Base-by-base conservation (phyloP, 2,888 invertebrate species). In the Eueremaeus valkanovi region DNA sequence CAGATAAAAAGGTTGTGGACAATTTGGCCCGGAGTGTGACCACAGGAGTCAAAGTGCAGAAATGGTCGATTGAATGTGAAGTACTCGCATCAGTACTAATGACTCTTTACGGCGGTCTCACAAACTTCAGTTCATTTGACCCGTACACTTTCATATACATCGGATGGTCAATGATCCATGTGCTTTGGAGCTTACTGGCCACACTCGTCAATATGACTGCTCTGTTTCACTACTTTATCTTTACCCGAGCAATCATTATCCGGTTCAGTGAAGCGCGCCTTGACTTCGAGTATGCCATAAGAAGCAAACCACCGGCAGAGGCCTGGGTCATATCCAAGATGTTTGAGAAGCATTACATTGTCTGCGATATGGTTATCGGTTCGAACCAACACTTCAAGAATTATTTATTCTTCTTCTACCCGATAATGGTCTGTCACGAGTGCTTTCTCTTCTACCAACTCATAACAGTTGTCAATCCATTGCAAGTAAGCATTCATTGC, bases 291-390 rank as follows among this genome's bases (percentile, higher is more conserved):
- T 51, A 33, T 36, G 58, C 55, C 13, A 49, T 75, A 2, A 31
- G 55, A 29, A 63, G 29, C 40, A 72, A 72, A 29, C 31, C 40
- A 36, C 24, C 58, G 24, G 16, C 29, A 0, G 40, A 55, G n/a
- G 1, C 68, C 13, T 24, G 21, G 42, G 24, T 68, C 0, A 5
- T 75, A 9, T 55, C 55, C 0, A 55, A 36, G 29, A n/a, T 75
- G 18, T 55, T 75, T 16, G 29, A 16, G 18, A 75, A 75, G 40
- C 75, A 75, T 31, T 75, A 72, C 33, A 40, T 55, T 5, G 24
- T 55, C 13, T 72, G 75, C 42, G 75, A 75, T 42, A 72, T 75
- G 75, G 75, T 75, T 29, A 75, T 72, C 16, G 55, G 31, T 18
- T 70, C 75, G 8, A 75, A 75, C 21, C 49, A 58, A 61, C 40